These are phyloP conservation scores for Charaxes varanes DNA, from an alignment of 1,140 invertebrate species.

Conservation along the genomic window DNA sequence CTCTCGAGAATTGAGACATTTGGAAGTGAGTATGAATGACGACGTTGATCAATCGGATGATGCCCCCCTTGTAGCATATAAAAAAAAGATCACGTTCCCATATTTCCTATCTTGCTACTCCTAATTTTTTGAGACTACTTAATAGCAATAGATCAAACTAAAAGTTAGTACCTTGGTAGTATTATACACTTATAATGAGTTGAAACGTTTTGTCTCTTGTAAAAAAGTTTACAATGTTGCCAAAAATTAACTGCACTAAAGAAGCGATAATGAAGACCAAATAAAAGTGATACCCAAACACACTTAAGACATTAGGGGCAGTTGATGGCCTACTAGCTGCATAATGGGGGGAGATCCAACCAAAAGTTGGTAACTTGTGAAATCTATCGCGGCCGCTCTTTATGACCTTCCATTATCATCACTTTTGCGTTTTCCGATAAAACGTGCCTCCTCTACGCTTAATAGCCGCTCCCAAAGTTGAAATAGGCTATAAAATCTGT, in stretches of 20 bases:
- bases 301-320: slow-evolving; percentile 21
- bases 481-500: slow-evolving; percentile 52
- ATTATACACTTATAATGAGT: too few species aligned
- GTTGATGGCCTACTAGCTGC: slow-evolving; percentile 37
- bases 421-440: slow-evolving; percentile 60
- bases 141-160: too few species aligned
- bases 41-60: slow-evolving; percentile 54
- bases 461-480: slow-evolving; percentile 53
- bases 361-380: slow-evolving; percentile 66
- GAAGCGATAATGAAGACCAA: slow-evolving; percentile 4
- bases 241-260: too few species aligned
- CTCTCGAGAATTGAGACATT: slow-evolving; percentile 74
- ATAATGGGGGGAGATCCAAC: slow-evolving; percentile 53
- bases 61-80: too few species aligned
- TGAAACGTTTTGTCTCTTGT: too few species aligned
- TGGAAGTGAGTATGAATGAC: slow-evolving; percentile 65
- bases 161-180: too few species aligned
- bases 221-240: too few species aligned
- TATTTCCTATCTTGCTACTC: too few species aligned
- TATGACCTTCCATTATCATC: slow-evolving; percentile 67
- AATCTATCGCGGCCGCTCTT: slow-evolving; percentile 63
- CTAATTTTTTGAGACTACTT: too few species aligned
- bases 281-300: slow-evolving; percentile 17
- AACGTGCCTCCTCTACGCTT: slow-evolving; percentile 59
- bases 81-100: too few species aligned